A percentile compares a stretch with the other conserved stretches of the same genome.
Conservation (phyloP, 2,888 invertebrate species). For the Hirtodrosophila alboralis region DNA sequence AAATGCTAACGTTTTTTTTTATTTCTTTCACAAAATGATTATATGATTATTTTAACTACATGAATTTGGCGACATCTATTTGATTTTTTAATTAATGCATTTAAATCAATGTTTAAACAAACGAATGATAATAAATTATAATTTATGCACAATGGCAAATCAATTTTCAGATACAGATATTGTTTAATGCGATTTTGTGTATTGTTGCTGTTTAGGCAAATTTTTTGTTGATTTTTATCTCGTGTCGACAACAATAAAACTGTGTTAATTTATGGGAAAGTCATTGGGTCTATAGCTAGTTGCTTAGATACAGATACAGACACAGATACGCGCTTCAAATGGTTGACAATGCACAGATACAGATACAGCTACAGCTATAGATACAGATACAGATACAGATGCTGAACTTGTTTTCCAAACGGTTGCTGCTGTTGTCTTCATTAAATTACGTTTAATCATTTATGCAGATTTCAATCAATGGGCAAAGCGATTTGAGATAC, state of each 20-base stretch:
- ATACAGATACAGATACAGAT: conserved; percentile 17
- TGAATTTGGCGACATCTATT: conserved; percentile 64
- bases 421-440: conserved; percentile 60
- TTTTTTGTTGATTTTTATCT: conserved; percentile 71
- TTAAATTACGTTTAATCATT: conserved; percentile 75
- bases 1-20: too few species aligned
- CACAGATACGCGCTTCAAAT: conserved; percentile 9
- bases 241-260: conserved; percentile 79
- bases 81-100: conserved; percentile 70
- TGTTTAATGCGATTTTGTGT: conserved; percentile 49
- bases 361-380: conserved; percentile 13
- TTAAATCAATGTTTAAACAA: conserved; percentile 37
- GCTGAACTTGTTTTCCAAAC: conserved; percentile 60
- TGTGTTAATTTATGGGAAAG: conserved; percentile 77
- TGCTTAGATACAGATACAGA: conserved; percentile 27
- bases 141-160: conserved; percentile 71
- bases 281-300: conserved; percentile 24
- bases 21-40: conserved; percentile 10
- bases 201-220: conserved; percentile 74
- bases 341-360: conserved; percentile 5
- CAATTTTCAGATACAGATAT: conserved; percentile 62
- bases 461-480: conserved; percentile 74
- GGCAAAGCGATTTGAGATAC: conserved; percentile 56
- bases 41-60: conserved; percentile 58
- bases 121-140: conserved; percentile 36